These are phyloP conservation scores for Beaufortia kweichowensis DNA, from an alignment of 2,113 vertebrate species.

Conservation along the genomic window DNA sequence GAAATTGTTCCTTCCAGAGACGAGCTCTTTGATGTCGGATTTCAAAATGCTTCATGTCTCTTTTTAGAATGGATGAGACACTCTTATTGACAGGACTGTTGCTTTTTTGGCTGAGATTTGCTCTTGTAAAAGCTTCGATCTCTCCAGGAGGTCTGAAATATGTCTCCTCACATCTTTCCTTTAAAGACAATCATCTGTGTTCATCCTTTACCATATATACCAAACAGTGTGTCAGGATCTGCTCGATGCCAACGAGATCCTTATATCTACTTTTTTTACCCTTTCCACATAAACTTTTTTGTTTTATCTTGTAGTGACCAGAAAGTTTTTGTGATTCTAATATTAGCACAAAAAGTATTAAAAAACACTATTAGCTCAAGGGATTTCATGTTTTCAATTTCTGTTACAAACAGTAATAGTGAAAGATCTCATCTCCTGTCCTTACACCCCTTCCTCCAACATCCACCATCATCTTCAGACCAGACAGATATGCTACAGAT, in stretches of 20 bases:
- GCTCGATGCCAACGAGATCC: background rate
- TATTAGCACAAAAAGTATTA: constrained; percentile 52
- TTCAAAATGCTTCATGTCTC: constrained; percentile 36
- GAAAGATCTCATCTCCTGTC: background rate
- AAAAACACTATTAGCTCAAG: constrained; percentile 22
- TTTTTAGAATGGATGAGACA: constrained; percentile 30
- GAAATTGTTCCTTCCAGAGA: constrained; percentile 15
- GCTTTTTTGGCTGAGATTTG: constrained; percentile 30
- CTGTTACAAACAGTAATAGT: constrained; percentile 8
- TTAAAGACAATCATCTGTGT: background rate
- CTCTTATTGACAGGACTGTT: constrained; percentile 21
- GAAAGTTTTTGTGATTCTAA: constrained; percentile 20
- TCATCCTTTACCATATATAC: background rate
- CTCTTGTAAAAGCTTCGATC: constrained; percentile 9
- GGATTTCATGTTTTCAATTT: constrained; percentile 46
- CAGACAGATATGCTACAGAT: background rate
- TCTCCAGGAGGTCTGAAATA: constrained; percentile 30
- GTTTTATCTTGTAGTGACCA: background rate
- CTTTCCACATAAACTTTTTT: background rate
- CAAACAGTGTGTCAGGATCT: constrained; percentile 9
- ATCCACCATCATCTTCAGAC: background rate
- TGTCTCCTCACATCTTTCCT: constrained; percentile 20
- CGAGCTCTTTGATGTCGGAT: constrained; percentile 49
- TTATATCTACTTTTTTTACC: background rate
- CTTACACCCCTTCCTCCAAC: constrained; percentile 5